A percentile compares a stretch with the other conserved stretches of the same genome.
Conservation (phyloP, 2,888 invertebrate species). For the Caenorhabditis macrosperma region DNA sequence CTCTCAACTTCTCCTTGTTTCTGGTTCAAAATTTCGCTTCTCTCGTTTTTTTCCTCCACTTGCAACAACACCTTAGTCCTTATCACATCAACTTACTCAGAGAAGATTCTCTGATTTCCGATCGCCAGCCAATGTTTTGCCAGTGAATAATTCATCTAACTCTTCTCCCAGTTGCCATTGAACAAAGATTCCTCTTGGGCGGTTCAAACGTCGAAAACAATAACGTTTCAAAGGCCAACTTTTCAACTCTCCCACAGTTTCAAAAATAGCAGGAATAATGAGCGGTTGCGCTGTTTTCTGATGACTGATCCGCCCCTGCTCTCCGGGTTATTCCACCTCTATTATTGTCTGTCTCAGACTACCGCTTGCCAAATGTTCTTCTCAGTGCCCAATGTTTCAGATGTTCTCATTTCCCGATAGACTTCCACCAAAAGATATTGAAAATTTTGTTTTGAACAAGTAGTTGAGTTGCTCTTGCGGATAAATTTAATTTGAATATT, state of each 20-base stretch:
- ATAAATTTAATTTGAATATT: constrained; percentile 32
- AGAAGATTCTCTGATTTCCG: background rate
- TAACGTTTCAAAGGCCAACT: constrained; percentile 4
- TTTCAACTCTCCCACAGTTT: background rate
- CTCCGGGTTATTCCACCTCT: background rate
- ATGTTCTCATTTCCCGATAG: background rate
- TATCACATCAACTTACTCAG: background rate
- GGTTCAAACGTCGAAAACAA: constrained; percentile 1
- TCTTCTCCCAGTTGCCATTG: background rate
- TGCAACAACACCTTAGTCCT: background rate
- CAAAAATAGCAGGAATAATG: constrained; percentile 8
- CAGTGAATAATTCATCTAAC: constrained; percentile 3
- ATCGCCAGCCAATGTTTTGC: background rate
- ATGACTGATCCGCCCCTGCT: too few relatives aligned
- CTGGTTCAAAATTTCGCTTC: background rate
- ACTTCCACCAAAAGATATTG: background rate
- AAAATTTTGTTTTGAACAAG: background rate
- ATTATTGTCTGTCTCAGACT: background rate
- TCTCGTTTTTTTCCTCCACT: background rate
- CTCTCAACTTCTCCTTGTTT: constrained; percentile 23
- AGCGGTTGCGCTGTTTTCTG: background rate
- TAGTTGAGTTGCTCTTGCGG: constrained; percentile 28
- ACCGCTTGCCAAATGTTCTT: too few relatives aligned
- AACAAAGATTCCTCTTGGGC: constrained; percentile 6
- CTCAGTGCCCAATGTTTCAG: too few relatives aligned